phyloP scores from a whole-genome alignment of 2,113 vertebrate species.

The Rhynchopsitta pachyrhyncha region DNA sequence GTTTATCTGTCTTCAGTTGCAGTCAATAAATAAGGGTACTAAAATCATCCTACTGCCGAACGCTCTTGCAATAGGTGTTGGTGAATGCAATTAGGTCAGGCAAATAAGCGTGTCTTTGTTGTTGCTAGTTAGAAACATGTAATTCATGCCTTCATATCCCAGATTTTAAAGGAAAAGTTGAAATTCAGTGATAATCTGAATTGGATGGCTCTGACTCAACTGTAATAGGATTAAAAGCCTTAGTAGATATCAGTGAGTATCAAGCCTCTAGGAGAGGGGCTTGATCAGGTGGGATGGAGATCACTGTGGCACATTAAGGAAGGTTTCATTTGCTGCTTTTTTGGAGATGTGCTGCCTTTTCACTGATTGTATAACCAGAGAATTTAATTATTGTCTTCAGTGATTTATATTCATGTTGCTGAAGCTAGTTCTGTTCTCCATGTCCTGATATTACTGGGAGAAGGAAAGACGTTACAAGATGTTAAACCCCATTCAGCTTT shows the following conservation, averaged over 20 bases:
- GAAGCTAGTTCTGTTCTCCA: not conserved
- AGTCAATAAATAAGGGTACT: not conserved
- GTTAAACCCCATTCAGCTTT: not conserved
- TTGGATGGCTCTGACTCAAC: not conserved
- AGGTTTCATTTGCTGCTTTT: not conserved
- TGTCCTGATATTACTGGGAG: not conserved
- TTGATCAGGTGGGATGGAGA: not conserved
- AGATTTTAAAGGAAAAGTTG: not conserved
- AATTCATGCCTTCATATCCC: not conserved
- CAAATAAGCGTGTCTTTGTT: not conserved
- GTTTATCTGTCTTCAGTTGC: not conserved
- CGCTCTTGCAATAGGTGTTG: not conserved
- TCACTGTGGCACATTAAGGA: not conserved
- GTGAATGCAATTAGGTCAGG: not conserved
- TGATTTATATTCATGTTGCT: not conserved
- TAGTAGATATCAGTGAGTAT: not conserved
- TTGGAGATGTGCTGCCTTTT: not conserved
- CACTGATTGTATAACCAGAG: not conserved
- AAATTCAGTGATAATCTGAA: not conserved
- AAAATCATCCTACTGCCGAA: not conserved
- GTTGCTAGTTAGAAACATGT: not conserved
- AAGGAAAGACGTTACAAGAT: rapidly evolving
- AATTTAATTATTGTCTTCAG: not conserved
- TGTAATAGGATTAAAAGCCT: not conserved
- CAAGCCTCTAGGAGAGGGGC: not conserved